Evolutionary conservation across 2,113 vertebrate species (phyloP), one percentile per base, ranked within the genome.

Genomic region (Nesoenas mayeri): DNA sequence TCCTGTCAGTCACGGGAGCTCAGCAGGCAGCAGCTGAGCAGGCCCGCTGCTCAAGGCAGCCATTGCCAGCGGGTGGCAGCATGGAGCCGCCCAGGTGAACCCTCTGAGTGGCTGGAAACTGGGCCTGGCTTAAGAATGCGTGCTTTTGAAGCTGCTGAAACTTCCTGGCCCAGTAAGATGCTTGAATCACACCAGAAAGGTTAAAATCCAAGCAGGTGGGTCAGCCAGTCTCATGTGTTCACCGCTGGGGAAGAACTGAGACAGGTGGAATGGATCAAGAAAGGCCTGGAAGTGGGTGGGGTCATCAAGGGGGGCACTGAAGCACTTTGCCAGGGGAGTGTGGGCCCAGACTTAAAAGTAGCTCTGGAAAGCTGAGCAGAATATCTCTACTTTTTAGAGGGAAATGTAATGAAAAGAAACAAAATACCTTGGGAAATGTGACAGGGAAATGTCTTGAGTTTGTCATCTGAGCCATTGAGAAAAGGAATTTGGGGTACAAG

Each of bases 401-500:
- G 18, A 69, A 29, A 57, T 29, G 32, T n/a, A 57, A 20, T 19
- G 31, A 21, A 38, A 22, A 15, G 22, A 44, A 50, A 36, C 4
- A 10, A 57, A 50, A 2, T 15, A 3, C 9, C 51, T 50, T 32
- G 14, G 15, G 42, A 42, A 40, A 26, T 42, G 5, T 9, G 15
- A 10, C 4, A 51, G 38, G 5, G 25, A 42, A 69, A 84, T 48
- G 5, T 2, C 5, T 44, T 22, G 7, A 4, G 1, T 60, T 60
- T 56, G 4, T 48, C 19, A 29, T 28, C 32, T 60, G 22, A 71
- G 24, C 2, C 12, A 19, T 5, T 3, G 19, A 54, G 31, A 31
- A 60, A 50, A 65, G 19, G 5, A 67, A 24, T 20, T 0, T 1
- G 1, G 9, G 15, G 9, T 10, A 34, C 3, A 26, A 21, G 5